Evolutionary conservation across 2,113 vertebrate species (phyloP), one percentile per base, ranked within the genome.

Genomic region (Gnathonemus longibarbis): DNA sequence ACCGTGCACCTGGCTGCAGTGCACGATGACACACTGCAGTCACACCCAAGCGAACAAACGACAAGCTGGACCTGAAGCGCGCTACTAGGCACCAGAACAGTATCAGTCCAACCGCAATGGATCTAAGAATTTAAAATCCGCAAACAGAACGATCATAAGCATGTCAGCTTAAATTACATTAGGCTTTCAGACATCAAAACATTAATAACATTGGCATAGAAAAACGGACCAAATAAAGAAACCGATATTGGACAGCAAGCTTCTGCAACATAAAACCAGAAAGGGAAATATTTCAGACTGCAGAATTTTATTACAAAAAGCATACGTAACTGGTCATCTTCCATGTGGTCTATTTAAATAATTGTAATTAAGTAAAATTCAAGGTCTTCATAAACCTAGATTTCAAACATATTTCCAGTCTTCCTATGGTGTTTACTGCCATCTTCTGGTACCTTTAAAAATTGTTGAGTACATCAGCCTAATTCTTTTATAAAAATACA

Each of bases 401-500:
- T 42, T 80, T 42, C 74, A 19, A 39, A 42, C 39, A 80, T 80
- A 49, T 85, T n/a, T 15, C 24, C 21, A 46, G 46, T 85, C 45
- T 11, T 85, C 39, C 21, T 85, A 48, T 45, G 46, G 92, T 17
- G 17, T 50, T 31, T 91, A 86, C 93, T 92, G 92, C 92, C 93
- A 92, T 53, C 93, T 8, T 88, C 90, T 93, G 93, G 91, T n/a
- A 15, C 21, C 42, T 77, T 77, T 89, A 35, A 49, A 39, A 50
- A 86, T 49, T 62, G 53, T 84, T 31, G n/a, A 5, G 49, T 19
- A 53, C 4, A 53, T 87, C 27, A 17, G 74, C 15, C 15, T 19
- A 80, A 42, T 80, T 80, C 35, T 11, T 80, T 80, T 80, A 42
- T 80, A 21, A 39, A 77, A 39, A 77, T 39, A 39, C 10, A 4